Base-by-base conservation (phyloP, 64 coral and sea anemone genomes). In the Dendronephthya gigantea region DNA sequence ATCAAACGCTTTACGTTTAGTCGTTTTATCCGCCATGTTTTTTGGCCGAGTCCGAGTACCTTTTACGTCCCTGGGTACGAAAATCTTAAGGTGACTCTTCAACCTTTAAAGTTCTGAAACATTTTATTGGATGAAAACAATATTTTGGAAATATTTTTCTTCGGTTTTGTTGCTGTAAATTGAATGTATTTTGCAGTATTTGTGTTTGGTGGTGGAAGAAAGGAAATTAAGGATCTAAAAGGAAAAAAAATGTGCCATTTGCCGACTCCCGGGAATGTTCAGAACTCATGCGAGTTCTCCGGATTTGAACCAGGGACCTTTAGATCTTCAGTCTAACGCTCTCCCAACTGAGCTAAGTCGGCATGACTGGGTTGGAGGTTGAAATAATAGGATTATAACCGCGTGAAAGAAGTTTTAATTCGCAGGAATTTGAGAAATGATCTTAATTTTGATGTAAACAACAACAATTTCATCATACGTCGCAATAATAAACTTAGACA, bases 321-420 rank as follows among this genome's bases (percentile, higher is more conserved):
- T 79, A 79, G 72, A 79, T 79, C 72, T 79, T 79, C 72, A 79
- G 72, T 79, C 72, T 79, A 79, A 79, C 72, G 72, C 72, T 79
- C 72, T 79, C 72, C 72, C 72, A 79, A 79, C 72, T 79, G 72
- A 79, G 72, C 72, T 79, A 79, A 79, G 72, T 79, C 72, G 72
- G 72, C 72, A 35, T 79, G 72, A 34, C 31, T 79, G 55, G 55
- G 55, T 15, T 7, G 7, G 16, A 62, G 2, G 7, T 15, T 19
- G 0, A 5, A n/a, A 62, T 62, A 5, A 62, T 23, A 23, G 19
- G 19, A 5, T 2, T 62, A 2, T 62, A 62, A n/a, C n/a, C n/a
- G n/a, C n/a, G n/a, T n/a, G n/a, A n/a, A n/a, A n/a, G n/a, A n/a
- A n/a, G n/a, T n/a, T n/a, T n/a, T n/a, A n/a, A n/a, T n/a, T n/a